A percentile compares a stretch with the other conserved stretches of the same genome.
phyloP scores from a whole-genome alignment of 2,797 vertebrate species.

The Simalia tracyae region DNA sequence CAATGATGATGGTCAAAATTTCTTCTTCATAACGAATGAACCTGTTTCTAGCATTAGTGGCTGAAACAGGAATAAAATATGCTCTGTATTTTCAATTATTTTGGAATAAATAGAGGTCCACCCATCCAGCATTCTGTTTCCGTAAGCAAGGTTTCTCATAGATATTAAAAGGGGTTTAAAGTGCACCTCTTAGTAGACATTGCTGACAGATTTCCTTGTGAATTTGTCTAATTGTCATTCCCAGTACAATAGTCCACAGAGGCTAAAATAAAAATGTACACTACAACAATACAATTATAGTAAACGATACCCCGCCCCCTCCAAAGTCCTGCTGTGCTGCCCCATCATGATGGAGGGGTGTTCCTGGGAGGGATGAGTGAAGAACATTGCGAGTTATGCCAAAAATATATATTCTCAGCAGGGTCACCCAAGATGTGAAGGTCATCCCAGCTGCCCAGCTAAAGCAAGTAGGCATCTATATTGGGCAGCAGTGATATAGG shows the following conservation, averaged over 20 bases:
- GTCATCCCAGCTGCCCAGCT: background rate
- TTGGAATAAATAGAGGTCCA: background rate
- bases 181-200: background rate
- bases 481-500: background rate
- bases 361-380: background rate
- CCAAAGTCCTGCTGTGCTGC: background rate
- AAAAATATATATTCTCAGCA: background rate
- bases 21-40: background rate
- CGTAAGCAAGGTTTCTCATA: background rate
- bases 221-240: background rate
- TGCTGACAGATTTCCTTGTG: background rate
- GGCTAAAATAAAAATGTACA: background rate
- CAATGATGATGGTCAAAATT: background rate
- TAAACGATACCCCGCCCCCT: background rate
- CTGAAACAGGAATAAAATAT: background rate
- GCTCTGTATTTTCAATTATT: background rate
- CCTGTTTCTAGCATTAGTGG: background rate
- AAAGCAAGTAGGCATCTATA: background rate
- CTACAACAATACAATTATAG: background rate
- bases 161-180: background rate
- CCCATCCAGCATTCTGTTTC: background rate
- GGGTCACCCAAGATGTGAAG: background rate
- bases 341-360: background rate
- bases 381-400: background rate
- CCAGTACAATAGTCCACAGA: background rate